A percentile compares a stretch with the other conserved stretches of the same genome.
phyloP scores from a whole-genome alignment of 2,797 vertebrate genomes.

The Myioborus miniatus region DNA sequence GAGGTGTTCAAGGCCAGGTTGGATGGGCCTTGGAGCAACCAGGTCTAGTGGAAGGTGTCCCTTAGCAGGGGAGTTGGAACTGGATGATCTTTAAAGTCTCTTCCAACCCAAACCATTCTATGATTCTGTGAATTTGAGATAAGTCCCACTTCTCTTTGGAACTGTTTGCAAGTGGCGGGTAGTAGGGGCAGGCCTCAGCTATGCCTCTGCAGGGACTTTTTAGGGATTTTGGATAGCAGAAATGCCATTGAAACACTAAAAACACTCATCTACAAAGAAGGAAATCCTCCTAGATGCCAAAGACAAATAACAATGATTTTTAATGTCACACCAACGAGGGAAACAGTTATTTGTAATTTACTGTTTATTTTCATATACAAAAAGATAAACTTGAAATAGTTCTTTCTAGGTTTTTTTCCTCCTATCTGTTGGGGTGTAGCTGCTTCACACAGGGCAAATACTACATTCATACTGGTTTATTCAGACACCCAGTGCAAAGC shows the following conservation, averaged over 20 bases:
- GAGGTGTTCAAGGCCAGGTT: background rate
- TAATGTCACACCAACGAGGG: background rate
- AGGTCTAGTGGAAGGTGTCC: no score
- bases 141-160: background rate
- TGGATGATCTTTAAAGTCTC: background rate
- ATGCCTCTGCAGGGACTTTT: background rate
- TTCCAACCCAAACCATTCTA: background rate
- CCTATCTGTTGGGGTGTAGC: slow-evolving; percentile 81
- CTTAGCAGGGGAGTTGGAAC: background rate
- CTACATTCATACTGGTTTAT: slow-evolving; percentile 93
- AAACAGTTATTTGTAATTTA: slow-evolving; percentile 75
- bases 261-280: background rate
- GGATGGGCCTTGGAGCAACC: background rate
- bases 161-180: background rate
- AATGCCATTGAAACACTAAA: background rate
- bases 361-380: slow-evolving; percentile 96
- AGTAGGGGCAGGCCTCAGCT: background rate
- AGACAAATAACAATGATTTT: background rate
- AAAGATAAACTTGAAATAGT: slow-evolving; percentile 93
- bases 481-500: slow-evolving; percentile 84
- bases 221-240: background rate
- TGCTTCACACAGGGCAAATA: slow-evolving; percentile 82
- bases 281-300: background rate
- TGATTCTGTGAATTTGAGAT: background rate
- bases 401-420: slow-evolving; percentile 80